phyloP scores from a whole-genome alignment of 1,140 invertebrate genomes.

The Teleopsis dalmanni region DNA sequence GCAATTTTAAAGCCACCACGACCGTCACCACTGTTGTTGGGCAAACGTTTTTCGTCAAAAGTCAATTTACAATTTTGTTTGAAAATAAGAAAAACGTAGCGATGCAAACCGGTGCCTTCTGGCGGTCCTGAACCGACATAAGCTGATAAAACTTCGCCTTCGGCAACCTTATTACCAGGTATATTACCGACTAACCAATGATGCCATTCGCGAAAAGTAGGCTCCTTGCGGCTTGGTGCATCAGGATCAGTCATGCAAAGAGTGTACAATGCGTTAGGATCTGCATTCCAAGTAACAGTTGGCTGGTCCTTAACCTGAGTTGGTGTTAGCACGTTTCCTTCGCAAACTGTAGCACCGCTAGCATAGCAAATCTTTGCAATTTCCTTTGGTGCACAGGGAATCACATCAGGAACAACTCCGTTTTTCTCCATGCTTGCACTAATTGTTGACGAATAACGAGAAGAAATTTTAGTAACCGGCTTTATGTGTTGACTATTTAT shows the following conservation, averaged over 20 bases:
- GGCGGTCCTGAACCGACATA: conserved; percentile 86
- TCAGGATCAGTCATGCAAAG: conserved; percentile 57
- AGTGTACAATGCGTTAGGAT: conserved; percentile 60
- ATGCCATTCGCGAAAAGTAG: conserved; percentile 79
- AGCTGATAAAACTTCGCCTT: conserved; percentile 68
- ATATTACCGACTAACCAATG: conserved; percentile 93
- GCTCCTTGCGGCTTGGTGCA: conserved; percentile 65
- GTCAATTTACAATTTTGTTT: conserved; percentile 55
- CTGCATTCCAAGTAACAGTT: conserved; percentile 57
- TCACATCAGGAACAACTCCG: conserved; percentile 36
- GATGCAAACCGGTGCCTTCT: conserved; percentile 73
- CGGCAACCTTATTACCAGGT: conserved; percentile 62
- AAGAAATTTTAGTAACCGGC: background rate
- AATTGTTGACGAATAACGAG: background rate
- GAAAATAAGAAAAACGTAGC: conserved; percentile 84
- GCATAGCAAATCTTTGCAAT: conserved; percentile 6
- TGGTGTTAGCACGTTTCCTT: conserved; percentile 60
- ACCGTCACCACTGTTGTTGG: conserved; percentile 62
- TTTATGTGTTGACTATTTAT: too few species aligned
- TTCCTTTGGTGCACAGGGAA: conserved; percentile 22
- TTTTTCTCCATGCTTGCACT: conserved; percentile 15
- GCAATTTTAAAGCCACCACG: conserved; percentile 71
- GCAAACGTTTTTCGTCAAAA: conserved; percentile 33
- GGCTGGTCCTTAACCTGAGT: conserved; percentile 65
- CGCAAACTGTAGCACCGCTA: conserved; percentile 49